These are phyloP conservation scores for Cryptotermes secundus DNA, from an alignment of 1,140 invertebrate genomes.

Conservation along the genomic window DNA sequence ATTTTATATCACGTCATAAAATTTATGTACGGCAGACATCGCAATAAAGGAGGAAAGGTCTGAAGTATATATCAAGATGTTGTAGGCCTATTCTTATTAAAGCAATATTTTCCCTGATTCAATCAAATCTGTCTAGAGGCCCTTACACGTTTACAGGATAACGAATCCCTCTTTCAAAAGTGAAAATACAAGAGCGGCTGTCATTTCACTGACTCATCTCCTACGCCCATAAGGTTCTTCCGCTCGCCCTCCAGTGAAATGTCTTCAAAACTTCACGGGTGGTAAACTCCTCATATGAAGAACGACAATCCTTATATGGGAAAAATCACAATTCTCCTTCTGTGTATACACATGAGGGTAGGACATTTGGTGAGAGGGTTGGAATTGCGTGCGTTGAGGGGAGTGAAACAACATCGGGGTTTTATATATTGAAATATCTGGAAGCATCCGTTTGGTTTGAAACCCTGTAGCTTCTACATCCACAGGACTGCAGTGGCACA, in stretches of 20 bases:
- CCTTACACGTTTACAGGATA: background rate
- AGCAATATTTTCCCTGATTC: background rate
- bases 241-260: background rate
- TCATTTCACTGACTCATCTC: background rate
- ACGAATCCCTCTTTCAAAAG: background rate
- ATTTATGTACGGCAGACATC: background rate
- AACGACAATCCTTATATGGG: background rate
- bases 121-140: slow-evolving; percentile 9
- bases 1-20: background rate
- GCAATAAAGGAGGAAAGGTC: too few species aligned
- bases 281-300: background rate
- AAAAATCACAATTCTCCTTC: background rate
- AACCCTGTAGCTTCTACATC: background rate
- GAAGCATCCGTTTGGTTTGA: slow-evolving; percentile 4
- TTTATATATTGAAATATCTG: slow-evolving; percentile 14
- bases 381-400: background rate
- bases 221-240: background rate
- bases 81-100: background rate
- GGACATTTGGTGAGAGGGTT: background rate
- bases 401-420: background rate
- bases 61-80: background rate
- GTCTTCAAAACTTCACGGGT: background rate
- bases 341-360: background rate
- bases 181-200: background rate
- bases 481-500: background rate